Base-by-base conservation (phyloP, 1,140 invertebrate genomes). In the Ostrea denselamellosa region DNA sequence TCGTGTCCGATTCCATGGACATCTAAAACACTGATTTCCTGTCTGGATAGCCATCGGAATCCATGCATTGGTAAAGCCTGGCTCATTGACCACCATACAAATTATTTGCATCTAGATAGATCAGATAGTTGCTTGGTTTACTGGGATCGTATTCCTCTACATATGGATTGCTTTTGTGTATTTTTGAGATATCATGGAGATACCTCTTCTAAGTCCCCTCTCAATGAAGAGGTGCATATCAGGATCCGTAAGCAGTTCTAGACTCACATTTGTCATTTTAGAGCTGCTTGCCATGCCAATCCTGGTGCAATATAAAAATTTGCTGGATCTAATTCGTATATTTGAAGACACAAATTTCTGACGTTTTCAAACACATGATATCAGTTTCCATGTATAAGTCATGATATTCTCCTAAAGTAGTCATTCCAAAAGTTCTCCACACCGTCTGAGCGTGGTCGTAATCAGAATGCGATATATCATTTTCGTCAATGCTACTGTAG, bases 41-140 rank as follows among this genome's bases (percentile, higher is more conserved):
- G 10, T 3, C 7, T 2, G 9, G n/a, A 10, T 10, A 87, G 58
- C 95, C 95, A 96, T 90, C 95, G 81, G 92, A 94, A 91, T 85
- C 86, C 85, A 44, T 85, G n/a, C n/a, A 90, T 89, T 86, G 88
- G 84, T 85, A 93, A 54, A 85, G 85, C 68, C 8, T 90, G n/a
- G 34, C 62, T 87, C 90, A 94, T 90, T 0, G 88, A 90, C 87
- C 84, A 90, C 92, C 90, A 83, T 94, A 94, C 17, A 94, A 82
- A 87, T 91, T 92, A 81, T 93, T 94, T 12, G 90, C 91, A 89
- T 94, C n/a, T n/a, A n/a, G n/a, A n/a, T n/a, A n/a, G n/a, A n/a
- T n/a, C n/a, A n/a, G n/a, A n/a, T n/a, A n/a, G n/a, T n/a, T n/a
- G n/a, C n/a, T n/a, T 8, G 28, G 5, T 86, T 58, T 12, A 14